phyloP scores from a whole-genome alignment of 1,140 invertebrate species.

The Berghia stephanieae region DNA sequence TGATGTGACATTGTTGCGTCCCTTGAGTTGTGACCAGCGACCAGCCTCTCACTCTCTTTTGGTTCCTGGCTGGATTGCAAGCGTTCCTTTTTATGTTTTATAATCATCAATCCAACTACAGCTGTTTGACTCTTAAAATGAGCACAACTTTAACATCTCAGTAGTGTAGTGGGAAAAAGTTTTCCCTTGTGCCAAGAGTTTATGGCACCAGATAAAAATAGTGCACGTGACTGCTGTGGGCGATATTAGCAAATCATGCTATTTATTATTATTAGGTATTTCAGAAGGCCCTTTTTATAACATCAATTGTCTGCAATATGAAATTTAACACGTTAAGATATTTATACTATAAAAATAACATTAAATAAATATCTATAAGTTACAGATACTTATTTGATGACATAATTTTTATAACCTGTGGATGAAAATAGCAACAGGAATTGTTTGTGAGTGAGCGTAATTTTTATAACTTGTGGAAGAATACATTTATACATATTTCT shows the following conservation, averaged over 20 bases:
- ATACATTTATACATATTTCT: too few species aligned
- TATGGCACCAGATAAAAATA: conserved; percentile 5
- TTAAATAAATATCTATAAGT: not conserved
- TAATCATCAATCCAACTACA: conserved; percentile 48
- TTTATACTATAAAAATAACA: not conserved
- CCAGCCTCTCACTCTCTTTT: conserved; percentile 77
- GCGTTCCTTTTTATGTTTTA: conserved; percentile 78
- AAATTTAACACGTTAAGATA: conserved; percentile 7
- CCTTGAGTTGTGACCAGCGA: conserved; percentile 74
- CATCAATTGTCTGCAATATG: not conserved
- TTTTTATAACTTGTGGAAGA: too few species aligned
- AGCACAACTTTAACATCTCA: not conserved
- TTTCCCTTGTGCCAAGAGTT: not conserved
- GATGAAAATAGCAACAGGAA: too few species aligned
- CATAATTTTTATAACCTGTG: too few species aligned
- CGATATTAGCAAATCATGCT: too few species aligned
- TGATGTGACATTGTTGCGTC: conserved; percentile 77
- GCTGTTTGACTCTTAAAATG: conserved; percentile 14
- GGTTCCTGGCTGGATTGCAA: conserved; percentile 68
- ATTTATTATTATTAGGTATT: too few species aligned
- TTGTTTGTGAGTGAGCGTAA: too few species aligned
- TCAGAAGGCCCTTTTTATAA: not conserved
- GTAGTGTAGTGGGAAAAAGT: not conserved
- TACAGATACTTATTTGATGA: not conserved
- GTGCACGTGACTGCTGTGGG: not conserved